phyloP scores from a whole-genome alignment of 1,140 invertebrate genomes.

The Bombus cullumanus region DNA sequence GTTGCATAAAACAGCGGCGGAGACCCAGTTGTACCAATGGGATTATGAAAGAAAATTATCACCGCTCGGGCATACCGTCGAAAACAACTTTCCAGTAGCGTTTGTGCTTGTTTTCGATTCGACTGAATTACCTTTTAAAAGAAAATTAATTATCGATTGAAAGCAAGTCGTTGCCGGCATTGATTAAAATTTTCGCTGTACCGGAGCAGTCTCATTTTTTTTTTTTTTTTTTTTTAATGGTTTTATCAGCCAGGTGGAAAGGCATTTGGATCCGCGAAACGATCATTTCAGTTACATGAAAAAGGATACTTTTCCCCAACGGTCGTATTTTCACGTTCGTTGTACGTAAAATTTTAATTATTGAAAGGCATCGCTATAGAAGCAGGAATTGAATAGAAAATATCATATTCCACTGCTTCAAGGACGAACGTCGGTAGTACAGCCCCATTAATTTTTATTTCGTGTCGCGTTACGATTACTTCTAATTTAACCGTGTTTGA shows the following conservation, averaged over 20 bases:
- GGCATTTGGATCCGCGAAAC: too few relatives aligned
- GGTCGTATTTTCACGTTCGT: too few relatives aligned
- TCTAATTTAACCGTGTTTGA: too few relatives aligned
- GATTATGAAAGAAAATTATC: slow-evolving; percentile 46
- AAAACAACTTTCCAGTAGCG: not conserved
- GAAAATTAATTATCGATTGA: not conserved
- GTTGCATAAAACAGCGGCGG: slow-evolving; percentile 33
- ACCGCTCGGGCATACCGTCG: not conserved
- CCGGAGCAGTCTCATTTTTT: not conserved
- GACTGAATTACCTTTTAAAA: not conserved
- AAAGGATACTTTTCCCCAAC: too few relatives aligned
- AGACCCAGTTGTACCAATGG: slow-evolving; percentile 1
- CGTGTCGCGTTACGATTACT: too few relatives aligned
- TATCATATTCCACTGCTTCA: not conserved
- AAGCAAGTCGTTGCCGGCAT: too few relatives aligned
- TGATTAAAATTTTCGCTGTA: not conserved
- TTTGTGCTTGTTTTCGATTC: not conserved
- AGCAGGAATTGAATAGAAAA: not conserved
- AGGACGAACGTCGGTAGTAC: not conserved
- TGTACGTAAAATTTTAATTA: not conserved
- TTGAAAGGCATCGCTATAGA: not conserved
- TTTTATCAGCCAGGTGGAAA: too few relatives aligned
- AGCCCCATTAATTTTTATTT: not conserved
- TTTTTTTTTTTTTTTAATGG: too few relatives aligned
- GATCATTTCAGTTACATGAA: too few relatives aligned